A percentile compares a stretch with the other conserved stretches of the same genome.
Evolutionary conservation across 2,113 vertebrate genomes (phyloP).

Genomic region (Rhabdomys dilectus): DNA sequence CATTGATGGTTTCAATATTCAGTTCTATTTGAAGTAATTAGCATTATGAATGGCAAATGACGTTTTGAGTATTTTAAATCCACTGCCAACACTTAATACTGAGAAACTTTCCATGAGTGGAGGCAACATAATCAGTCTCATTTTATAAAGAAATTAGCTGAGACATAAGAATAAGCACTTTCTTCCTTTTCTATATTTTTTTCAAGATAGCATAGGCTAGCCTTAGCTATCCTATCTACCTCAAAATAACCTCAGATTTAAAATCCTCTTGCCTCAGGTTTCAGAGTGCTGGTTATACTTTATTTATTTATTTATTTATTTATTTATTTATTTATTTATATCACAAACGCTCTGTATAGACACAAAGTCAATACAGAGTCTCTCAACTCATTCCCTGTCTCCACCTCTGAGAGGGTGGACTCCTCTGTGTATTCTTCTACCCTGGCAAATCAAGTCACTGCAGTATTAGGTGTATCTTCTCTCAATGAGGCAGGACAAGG

Average conservation of each 20-base stretch:
- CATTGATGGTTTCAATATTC: background rate
- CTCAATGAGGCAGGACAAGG: no score
- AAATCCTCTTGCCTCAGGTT: background rate
- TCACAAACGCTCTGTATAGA: no score
- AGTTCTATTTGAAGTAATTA: background rate
- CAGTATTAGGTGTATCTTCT: no score
- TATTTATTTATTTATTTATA: no score
- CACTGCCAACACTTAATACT: background rate
- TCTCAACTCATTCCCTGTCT: no score
- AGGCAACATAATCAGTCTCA: background rate
- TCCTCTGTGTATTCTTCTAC: no score
- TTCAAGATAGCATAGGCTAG: background rate
- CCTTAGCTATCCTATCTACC: background rate
- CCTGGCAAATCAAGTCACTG: no score
- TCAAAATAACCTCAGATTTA: background rate
- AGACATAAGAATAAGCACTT: background rate
- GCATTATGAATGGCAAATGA: background rate
- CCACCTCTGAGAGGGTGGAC: no score
- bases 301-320: no score
- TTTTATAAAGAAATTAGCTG: background rate
- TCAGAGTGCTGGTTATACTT: no score
- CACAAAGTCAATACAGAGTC: no score
- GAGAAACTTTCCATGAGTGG: background rate
- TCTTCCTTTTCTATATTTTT: background rate
- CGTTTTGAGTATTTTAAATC: constrained; percentile 15